These are phyloP conservation scores for Muscicapa adusta DNA, from an alignment of 2,113 vertebrate genomes.

Conservation along the genomic window DNA sequence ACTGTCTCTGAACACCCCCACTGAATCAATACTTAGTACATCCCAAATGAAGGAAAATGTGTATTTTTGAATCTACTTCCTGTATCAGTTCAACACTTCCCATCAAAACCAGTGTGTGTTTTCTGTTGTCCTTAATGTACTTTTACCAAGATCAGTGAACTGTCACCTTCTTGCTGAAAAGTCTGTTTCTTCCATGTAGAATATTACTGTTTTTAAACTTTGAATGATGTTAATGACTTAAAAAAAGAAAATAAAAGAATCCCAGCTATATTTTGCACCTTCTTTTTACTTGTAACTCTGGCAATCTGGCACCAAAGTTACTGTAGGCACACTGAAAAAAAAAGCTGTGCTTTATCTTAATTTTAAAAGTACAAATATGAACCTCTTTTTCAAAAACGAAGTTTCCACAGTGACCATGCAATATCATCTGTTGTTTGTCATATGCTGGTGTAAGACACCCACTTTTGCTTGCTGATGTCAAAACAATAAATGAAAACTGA, in stretches of 20 bases:
- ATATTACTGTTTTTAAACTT: background rate
- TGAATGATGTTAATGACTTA: background rate
- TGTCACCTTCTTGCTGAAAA: background rate
- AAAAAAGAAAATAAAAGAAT: background rate
- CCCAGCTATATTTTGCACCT: background rate
- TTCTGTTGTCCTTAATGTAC: background rate
- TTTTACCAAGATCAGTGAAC: background rate
- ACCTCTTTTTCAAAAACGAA: background rate
- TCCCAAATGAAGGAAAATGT: background rate
- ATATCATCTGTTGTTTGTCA: background rate
- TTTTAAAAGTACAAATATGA: background rate
- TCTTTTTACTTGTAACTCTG: background rate
- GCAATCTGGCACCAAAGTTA: background rate
- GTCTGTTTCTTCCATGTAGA: background rate
- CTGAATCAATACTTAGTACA: background rate
- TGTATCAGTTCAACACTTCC: background rate
- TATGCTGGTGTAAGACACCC: background rate
- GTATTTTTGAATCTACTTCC: background rate
- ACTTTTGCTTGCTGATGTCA: background rate
- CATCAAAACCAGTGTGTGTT: background rate
- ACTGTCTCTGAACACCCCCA: background rate
- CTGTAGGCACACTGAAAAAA: background rate
- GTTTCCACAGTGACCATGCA: slow-evolving; percentile 9
- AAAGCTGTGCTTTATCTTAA: background rate
- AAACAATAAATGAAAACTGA: background rate